Evolutionary conservation across 2,797 vertebrate species (phyloP).

Genomic region (Pangasius mekongensis): DNA sequence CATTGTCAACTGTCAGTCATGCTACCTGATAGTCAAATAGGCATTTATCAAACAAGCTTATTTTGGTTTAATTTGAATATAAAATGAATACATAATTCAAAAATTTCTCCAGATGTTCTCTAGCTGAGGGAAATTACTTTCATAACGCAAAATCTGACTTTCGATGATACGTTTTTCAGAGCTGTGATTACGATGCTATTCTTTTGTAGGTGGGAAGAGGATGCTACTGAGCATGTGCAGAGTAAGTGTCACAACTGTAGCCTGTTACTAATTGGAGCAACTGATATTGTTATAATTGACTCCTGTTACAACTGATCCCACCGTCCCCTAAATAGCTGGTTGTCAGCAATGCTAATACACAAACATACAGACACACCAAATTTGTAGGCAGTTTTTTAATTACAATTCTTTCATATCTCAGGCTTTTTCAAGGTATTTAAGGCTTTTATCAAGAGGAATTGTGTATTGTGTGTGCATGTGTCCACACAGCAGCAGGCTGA

Average conservation of each 20-base stretch:
- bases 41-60: not conserved
- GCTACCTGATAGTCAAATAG: not conserved
- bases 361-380: not conserved
- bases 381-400: not conserved
- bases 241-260: not conserved
- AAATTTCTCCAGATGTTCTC: not conserved
- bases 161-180: not conserved
- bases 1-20: not conserved
- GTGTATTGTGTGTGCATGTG: not conserved
- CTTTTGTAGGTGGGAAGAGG: not conserved
- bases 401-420: not conserved
- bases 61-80: not conserved
- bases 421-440: not conserved
- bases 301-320: not conserved
- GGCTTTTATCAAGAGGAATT: not conserved
- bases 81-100: not conserved
- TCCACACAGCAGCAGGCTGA: constrained; percentile 19
- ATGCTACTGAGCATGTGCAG: not conserved
- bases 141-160: not conserved
- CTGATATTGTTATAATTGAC: not conserved
- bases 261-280: not conserved
- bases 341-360: not conserved
- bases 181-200: not conserved
- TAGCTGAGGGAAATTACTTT: not conserved
- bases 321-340: not conserved